Conservation (phyloP, 2,888 invertebrate species). For the Clostera curtula region DNA sequence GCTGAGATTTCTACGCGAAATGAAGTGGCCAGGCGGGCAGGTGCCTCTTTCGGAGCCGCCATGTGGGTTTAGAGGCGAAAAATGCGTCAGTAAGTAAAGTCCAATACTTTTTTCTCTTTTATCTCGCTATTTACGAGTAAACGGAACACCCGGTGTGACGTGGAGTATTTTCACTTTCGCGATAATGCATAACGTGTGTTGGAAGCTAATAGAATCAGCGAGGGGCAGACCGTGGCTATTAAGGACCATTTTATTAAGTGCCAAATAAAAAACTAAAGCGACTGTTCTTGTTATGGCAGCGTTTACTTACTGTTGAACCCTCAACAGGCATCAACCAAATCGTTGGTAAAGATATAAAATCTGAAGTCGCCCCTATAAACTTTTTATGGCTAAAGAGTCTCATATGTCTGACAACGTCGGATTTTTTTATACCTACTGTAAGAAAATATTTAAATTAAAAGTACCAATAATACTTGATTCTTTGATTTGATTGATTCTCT, state of each 20-base stretch:
- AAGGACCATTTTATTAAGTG: constrained; percentile 33
- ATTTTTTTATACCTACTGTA: too few relatives aligned
- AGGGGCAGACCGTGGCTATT: constrained; percentile 33
- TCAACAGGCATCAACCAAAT: too few relatives aligned
- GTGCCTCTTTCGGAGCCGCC: constrained; percentile 89
- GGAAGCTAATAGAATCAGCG: constrained; percentile 41
- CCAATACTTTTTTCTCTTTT: not conserved
- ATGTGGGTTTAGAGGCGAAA: constrained; percentile 93
- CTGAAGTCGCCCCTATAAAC: too few relatives aligned
- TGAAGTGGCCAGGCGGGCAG: constrained; percentile 85
- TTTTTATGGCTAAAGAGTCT: too few relatives aligned
- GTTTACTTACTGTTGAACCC: too few relatives aligned
- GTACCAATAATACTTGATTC: too few relatives aligned
- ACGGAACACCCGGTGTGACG: constrained; percentile 13
- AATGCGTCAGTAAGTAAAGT: constrained; percentile 87
- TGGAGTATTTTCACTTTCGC: constrained; percentile 26
- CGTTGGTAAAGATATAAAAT: too few relatives aligned
- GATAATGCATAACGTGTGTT: constrained; percentile 39
- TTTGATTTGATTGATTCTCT: too few relatives aligned
- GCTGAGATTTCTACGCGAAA: constrained; percentile 80
- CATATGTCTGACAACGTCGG: too few relatives aligned
- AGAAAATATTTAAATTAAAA: too few relatives aligned
- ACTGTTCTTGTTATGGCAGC: constrained; percentile 29
- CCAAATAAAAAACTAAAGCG: constrained; percentile 47
- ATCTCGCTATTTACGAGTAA: constrained; percentile 2